Evolutionary conservation across 2,888 invertebrate genomes (phyloP).

Genomic region (Cartodere bifasciata): DNA sequence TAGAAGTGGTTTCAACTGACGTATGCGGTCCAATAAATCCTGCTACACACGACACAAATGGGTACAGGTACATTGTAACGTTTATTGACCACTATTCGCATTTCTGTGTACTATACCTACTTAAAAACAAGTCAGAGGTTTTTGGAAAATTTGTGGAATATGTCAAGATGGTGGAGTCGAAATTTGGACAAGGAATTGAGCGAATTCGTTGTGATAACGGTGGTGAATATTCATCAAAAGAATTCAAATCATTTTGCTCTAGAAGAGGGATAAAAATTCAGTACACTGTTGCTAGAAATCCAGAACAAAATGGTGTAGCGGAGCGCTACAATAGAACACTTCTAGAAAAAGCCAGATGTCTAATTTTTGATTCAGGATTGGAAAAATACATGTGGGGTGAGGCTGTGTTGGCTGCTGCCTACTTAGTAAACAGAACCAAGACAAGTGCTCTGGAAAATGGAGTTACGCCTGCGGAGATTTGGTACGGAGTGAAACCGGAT

Average conservation of each 20-base stretch:
- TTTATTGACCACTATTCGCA: conserved; percentile 19
- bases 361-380: conserved; percentile 17
- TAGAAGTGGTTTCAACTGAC: conserved; percentile 17
- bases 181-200: conserved; percentile 15
- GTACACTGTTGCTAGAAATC: too few relatives aligned
- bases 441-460: conserved; percentile 8
- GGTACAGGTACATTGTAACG: conserved; percentile 16
- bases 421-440: conserved; percentile 14
- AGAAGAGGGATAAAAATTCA: conserved; percentile 13
- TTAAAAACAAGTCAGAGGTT: conserved; percentile 18
- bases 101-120: conserved; percentile 15
- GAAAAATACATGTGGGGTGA: conserved; percentile 18
- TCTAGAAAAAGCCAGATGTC: conserved; percentile 19
- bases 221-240: conserved; percentile 19
- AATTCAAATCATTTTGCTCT: conserved; percentile 9
- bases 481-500: conserved; percentile 15
- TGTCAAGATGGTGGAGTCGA: conserved; percentile 9
- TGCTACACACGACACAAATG: conserved; percentile 11
- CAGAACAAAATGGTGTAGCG: conserved; percentile 9
- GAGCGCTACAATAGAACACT: conserved; percentile 14
- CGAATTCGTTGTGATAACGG: conserved; percentile 19
- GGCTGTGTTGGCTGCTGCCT: conserved; percentile 14
- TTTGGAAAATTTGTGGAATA: conserved; percentile 16
- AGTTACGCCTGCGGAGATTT: conserved; percentile 18
- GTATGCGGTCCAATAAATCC: conserved; percentile 19